Evolutionary conservation across 53 echinoderm and acorn worm genomes (phyloP).

Genomic region (Holothuria leucospilota): DNA sequence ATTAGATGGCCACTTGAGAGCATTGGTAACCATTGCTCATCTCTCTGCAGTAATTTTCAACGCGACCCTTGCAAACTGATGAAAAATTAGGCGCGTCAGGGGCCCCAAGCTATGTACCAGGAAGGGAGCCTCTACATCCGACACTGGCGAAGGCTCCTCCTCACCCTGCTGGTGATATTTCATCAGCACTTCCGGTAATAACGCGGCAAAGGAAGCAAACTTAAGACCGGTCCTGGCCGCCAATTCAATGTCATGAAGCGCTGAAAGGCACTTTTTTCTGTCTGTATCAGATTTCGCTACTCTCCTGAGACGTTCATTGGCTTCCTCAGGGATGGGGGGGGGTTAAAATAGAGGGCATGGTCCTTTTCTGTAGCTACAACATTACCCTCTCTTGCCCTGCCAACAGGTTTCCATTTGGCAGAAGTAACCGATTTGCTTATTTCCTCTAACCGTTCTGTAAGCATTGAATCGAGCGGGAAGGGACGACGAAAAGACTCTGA

Average conservation of each 20-base stretch:
- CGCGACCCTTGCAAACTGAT: too few species aligned
- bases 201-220: background rate
- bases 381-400: background rate
- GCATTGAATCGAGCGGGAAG: background rate
- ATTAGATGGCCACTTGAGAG: too few species aligned
- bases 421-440: too few species aligned
- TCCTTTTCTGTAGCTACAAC: background rate
- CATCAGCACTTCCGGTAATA: constrained; percentile 17
- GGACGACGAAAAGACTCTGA: background rate
- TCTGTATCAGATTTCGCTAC: background rate
- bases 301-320: background rate
- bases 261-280: background rate
- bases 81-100: too few species aligned
- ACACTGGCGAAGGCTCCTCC: background rate
- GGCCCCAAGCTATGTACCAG: background rate
- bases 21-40: too few species aligned
- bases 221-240: constrained; percentile 12
- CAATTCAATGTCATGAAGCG: constrained; percentile 14
- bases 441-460: too few species aligned
- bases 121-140: background rate
- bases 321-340: background rate
- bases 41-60: too few species aligned
- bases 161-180: constrained; percentile 2
- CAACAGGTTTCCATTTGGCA: background rate
- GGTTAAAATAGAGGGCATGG: background rate